Conservation (phyloP, 2,888 invertebrate species). For the Andrena fulva region DNA sequence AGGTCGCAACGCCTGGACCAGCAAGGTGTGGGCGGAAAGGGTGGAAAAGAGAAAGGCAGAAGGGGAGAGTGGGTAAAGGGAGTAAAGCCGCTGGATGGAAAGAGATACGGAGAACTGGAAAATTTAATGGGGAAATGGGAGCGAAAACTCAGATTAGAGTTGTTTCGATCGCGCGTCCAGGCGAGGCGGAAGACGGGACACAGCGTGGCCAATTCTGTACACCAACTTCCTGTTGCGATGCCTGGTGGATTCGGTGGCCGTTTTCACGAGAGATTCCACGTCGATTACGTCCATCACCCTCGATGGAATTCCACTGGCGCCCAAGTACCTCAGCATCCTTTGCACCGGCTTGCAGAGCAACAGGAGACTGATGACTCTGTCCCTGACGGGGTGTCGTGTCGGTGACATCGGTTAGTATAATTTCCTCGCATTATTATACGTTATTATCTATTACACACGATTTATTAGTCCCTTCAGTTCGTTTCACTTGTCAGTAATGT, state of each 20-base stretch:
- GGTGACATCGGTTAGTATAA: slow-evolving; percentile 67
- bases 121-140: not conserved
- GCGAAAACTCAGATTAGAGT: slow-evolving; percentile 24
- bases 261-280: slow-evolving; percentile 60
- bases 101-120: not conserved
- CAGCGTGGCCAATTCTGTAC: slow-evolving; percentile 63
- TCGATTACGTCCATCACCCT: slow-evolving; percentile 65
- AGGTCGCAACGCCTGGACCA: slow-evolving; percentile 49
- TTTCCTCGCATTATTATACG: not conserved
- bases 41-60: not conserved
- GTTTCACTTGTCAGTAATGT: not conserved
- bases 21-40: not conserved
- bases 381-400: slow-evolving; percentile 68
- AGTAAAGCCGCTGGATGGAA: not conserved
- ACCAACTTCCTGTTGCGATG: slow-evolving; percentile 73
- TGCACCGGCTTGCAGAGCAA: slow-evolving; percentile 65
- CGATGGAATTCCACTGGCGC: slow-evolving; percentile 72
- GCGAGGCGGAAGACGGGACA: slow-evolving; percentile 41
- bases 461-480: not conserved
- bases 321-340: slow-evolving; percentile 68
- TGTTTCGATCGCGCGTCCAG: slow-evolving; percentile 57
- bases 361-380: slow-evolving; percentile 61
- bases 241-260: slow-evolving; percentile 70
- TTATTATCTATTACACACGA: not conserved
- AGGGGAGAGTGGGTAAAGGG: not conserved